Base-by-base conservation (phyloP, 2,113 vertebrate genomes). In the Entosphenus tridentatus region DNA sequence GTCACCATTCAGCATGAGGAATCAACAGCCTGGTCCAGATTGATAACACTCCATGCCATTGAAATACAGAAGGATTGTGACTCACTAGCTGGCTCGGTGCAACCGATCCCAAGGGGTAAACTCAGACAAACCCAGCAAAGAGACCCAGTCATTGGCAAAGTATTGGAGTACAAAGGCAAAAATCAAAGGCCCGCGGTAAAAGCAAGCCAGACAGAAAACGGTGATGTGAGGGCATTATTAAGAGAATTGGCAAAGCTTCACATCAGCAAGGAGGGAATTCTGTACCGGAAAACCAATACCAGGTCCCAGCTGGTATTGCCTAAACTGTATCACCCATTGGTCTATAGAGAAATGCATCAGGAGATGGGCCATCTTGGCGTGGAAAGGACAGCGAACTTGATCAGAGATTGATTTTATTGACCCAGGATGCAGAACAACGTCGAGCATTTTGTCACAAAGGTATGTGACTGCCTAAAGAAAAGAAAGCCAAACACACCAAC, bases 341-440 rank as follows among this genome's bases (percentile, higher is more conserved):
- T 72, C 1, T 72, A 59, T 21, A 71, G 39, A 10, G 72, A 73
- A 8, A 70, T 73, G 7, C 72, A 69, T 69, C 16, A 69, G 18
- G 70, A 71, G 8, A 73, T 69, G 70, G 72, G 70, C 17, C 72
- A 73, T 58, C 68, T 57, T 8, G 72, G 72, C 57, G 70, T 69
- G 11, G 72, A 71, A 12, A 16, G 70, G 56, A 73, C 69, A 56
- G 18, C 68, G 12, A 39, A 10, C 17, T 56, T 70, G 55, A 68
- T 73, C 59, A 10, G 72, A 14, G 71, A 73, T 12, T 12, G 69
- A 56, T 69, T 72, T 10, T 72, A 56, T 7, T 69, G 67, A 62
- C 69, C 69, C 55, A 17, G 56, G 10, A 70, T 69, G 68, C 72
- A 73, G 55, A 67, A 54, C 14, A 70, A 73, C 9, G 62, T 71